Evolutionary conservation across 2,797 vertebrate species (phyloP), one percentile per base, ranked within the genome.

Genomic region (Serranus cabrilla): DNA sequence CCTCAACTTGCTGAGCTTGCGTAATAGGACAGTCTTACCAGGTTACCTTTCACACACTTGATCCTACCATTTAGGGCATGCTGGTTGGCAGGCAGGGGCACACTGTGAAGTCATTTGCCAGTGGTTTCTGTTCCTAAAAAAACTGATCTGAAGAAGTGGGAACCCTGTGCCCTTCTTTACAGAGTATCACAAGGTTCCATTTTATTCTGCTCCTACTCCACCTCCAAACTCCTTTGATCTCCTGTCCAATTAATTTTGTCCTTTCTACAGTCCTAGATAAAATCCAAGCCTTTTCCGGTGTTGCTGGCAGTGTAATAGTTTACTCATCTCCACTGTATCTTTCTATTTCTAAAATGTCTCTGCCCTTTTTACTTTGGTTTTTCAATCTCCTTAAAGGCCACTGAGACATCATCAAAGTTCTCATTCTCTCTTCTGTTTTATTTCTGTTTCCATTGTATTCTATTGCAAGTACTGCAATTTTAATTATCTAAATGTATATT

Each of bases 151-250:
- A 54, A 25, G 45, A 51, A 63, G 14, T 17, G 20, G 2, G 2
- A 59, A 54, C 49, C 16, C 17, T 54, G 27, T 67, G 71, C 47
- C 18, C n/a, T 71, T 60, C 34, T 71, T 62, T 63, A 49, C 63
- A 60, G 13, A 50, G 39, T 37, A 73, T 54, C 71, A 21, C 58
- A 37, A 65, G 46, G 54, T 66, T 71, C 46, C 43, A 73, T 75
- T 83, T 81, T 49, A 52, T 39, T 74, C 58, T 68, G 68, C 67
- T 70, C 55, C 60, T 60, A 8, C 58, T 82, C 58, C 62, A 81
- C 62, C 81, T 74, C 14, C 57, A 68, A 80, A 81, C 49, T 46
- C 40, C 57, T 88, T 88, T 88, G 75, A 90, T 88, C 80, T 84
- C 74, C 25, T 5, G 13, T 54, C 72, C 83, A 86, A 82, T 88